These are phyloP conservation scores for Drosophila peninsularis DNA, from an alignment of 2,888 invertebrate species.

Conservation along the genomic window DNA sequence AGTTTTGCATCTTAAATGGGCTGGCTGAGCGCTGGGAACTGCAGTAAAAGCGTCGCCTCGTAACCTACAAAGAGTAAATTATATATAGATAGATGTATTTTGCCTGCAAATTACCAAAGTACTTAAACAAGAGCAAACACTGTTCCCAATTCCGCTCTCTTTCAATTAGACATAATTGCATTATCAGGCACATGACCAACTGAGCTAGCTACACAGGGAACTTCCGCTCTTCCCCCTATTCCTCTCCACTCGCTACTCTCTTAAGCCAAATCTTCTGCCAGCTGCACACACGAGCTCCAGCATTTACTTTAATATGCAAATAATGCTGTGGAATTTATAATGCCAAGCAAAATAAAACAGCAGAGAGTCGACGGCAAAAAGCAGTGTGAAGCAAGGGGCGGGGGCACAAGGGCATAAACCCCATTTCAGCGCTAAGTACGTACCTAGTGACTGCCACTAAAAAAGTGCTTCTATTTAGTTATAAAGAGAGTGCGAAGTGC, in stretches of 20 bases:
- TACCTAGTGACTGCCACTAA: constrained; percentile 61
- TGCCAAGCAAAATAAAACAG: constrained; percentile 41
- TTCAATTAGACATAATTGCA: constrained; percentile 69
- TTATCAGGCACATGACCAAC: constrained; percentile 52
- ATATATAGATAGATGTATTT: constrained; percentile 25
- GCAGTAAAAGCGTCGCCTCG: constrained; percentile 60
- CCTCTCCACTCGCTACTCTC: neutral
- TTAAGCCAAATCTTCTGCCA: constrained; percentile 45
- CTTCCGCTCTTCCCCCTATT: constrained; percentile 5
- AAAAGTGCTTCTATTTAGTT: constrained; percentile 69
- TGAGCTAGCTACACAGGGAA: constrained; percentile 15
- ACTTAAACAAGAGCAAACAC: constrained; percentile 30
- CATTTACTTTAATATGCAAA: constrained; percentile 73
- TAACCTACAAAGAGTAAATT: constrained; percentile 61
- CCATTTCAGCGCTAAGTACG: constrained; percentile 70
- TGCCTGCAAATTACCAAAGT: constrained; percentile 46
- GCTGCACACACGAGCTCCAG: constrained; percentile 41
- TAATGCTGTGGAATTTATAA: constrained; percentile 74
- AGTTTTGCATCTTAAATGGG: constrained; percentile 40
- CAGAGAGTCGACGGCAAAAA: constrained; percentile 4
- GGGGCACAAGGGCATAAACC: constrained; percentile 38
- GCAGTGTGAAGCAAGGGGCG: constrained; percentile 3
- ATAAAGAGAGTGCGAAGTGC: constrained; percentile 33
- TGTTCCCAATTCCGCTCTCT: constrained; percentile 58
- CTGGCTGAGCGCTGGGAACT: constrained; percentile 7